Evolutionary conservation across 2,888 invertebrate genomes (phyloP), one percentile per base, ranked within the genome.

Genomic region (Tiphia femorata): DNA sequence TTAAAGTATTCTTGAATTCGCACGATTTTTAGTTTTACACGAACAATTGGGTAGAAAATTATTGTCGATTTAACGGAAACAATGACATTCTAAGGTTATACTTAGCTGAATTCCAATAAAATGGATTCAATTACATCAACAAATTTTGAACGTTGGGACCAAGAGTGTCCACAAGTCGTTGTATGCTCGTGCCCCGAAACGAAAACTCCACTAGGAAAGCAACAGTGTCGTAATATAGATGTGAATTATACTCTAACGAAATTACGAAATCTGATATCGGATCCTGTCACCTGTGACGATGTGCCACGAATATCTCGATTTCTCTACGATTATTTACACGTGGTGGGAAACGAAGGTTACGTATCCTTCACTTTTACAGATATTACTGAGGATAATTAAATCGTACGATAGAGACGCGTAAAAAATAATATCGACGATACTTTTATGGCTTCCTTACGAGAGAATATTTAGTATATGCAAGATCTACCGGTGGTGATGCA

Each of bases 401-500:
- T n/a, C n/a, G n/a, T n/a, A n/a, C n/a, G n/a, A n/a, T n/a, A n/a
- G n/a, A n/a, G n/a, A n/a, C n/a, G n/a, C n/a, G n/a, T n/a, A n/a
- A n/a, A n/a, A n/a, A n/a, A n/a, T n/a, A n/a, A n/a, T n/a, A n/a
- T n/a, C n/a, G n/a, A n/a, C n/a, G n/a, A n/a, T 16, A 49, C 35
- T 3, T 35, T 21, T 33, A 16, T 41, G 20, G n/a, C 25, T 55
- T 60, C 60, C 59, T 67, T 52, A 71, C 16, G 33, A 38, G 43
- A 38, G 1, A 5, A n/a, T 40, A 4, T 37, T 37, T 46, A 85
- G 85, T 78, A 75, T 56, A 55, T 84, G 5, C 70, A 64, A 56
- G 78, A 84, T 52, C 69, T 85, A 25, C 63, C 75, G 0, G 64
- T 67, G 37, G 54, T 84, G 19, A 82, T 76, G 54, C 61, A 73